Conservation (phyloP, 2,797 vertebrate species). For the Alouatta caraya region DNA sequence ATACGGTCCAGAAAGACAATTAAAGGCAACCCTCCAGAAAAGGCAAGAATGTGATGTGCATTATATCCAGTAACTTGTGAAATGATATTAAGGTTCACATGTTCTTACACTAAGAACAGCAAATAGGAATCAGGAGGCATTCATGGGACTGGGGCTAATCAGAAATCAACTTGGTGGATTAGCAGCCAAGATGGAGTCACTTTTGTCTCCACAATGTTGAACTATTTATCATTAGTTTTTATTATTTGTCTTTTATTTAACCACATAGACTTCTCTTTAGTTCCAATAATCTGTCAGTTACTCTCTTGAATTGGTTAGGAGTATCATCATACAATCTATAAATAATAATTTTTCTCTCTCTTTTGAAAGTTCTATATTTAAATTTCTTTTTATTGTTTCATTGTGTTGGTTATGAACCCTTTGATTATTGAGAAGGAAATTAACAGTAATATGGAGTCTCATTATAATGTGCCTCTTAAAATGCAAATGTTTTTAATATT, state of each 20-base stretch:
- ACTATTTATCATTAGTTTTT: not conserved
- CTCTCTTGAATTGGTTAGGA: not conserved
- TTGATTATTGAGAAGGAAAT: not conserved
- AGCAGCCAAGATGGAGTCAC: not conserved
- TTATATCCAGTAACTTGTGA: not conserved
- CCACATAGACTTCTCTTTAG: not conserved
- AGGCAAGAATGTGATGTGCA: not conserved
- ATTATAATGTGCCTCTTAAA: not conserved
- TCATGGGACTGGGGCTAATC: not conserved
- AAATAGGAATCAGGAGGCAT: not conserved
- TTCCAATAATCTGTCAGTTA: not conserved
- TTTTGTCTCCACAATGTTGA: not conserved
- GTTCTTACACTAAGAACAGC: not conserved
- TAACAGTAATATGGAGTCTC: not conserved
- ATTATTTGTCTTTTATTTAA: not conserved
- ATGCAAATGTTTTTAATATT: not conserved
- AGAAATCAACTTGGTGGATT: not conserved
- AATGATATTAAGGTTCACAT: not conserved
- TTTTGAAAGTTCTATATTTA: not conserved
- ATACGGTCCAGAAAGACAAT: not conserved
- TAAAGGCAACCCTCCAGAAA: not conserved
- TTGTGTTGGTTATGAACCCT: not conserved
- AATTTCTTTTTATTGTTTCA: not conserved
- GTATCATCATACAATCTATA: not conserved
- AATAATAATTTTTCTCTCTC: not conserved